phyloP scores from a whole-genome alignment of 2,888 invertebrate genomes.

The Drosophila greeni region DNA sequence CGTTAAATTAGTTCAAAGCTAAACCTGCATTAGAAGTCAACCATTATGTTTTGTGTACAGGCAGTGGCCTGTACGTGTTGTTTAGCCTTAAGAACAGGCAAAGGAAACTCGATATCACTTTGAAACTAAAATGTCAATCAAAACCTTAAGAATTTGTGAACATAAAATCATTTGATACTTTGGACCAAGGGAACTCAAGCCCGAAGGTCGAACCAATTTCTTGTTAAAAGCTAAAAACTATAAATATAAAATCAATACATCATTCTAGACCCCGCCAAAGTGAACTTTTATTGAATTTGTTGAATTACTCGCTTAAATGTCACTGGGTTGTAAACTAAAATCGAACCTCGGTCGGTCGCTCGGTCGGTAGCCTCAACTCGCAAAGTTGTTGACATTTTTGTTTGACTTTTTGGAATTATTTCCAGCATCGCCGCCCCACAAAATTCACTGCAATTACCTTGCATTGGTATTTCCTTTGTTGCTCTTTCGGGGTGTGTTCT shows the following conservation, averaged over 20 bases:
- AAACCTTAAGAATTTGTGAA: not conserved
- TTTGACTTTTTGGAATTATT: constrained; percentile 63
- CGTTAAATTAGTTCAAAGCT: no score
- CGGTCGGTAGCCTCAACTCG: constrained; percentile 9
- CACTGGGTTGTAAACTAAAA: constrained; percentile 50
- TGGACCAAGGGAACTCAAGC: constrained; percentile 7
- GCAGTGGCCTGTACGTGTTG: not conserved
- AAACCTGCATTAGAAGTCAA: not conserved
- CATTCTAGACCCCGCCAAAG: constrained; percentile 22
- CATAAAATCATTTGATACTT: constrained; percentile 25
- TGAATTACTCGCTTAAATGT: constrained; percentile 47
- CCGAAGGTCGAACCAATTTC: constrained; percentile 14
- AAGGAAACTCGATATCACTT: constrained; percentile 6
- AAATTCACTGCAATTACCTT: constrained; percentile 44
- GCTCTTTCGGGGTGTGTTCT: constrained; percentile 61
- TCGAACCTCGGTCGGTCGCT: constrained; percentile 20
- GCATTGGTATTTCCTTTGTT: constrained; percentile 33
- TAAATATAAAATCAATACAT: constrained; percentile 13
- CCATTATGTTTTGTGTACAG: constrained; percentile 7
- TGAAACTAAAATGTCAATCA: constrained; percentile 3
- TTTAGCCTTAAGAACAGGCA: not conserved
- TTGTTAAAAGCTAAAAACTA: not conserved
- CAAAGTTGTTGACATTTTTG: constrained; percentile 67
- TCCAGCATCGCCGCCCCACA: constrained; percentile 39
- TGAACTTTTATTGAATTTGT: constrained; percentile 23